Evolutionary conservation across 2,113 vertebrate genomes (phyloP).

Genomic region (Rhea pennata): DNA sequence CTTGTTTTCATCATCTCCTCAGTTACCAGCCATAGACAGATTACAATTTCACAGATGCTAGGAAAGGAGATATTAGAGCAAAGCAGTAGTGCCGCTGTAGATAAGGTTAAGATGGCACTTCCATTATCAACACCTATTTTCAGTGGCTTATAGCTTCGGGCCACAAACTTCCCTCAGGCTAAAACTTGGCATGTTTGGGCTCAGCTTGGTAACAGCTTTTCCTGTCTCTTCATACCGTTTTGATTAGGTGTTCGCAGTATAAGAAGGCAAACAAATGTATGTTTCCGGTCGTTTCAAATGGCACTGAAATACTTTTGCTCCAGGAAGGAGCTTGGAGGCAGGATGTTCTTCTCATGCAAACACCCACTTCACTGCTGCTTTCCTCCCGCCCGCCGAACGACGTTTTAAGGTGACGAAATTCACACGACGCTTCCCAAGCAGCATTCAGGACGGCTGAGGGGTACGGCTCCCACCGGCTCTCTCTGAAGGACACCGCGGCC

Average conservation of each 20-base stretch:
- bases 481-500: neutral
- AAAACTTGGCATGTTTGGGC: conserved; percentile 22
- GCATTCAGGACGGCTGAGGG: neutral
- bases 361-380: neutral
- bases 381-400: neutral
- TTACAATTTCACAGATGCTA: conserved; percentile 57
- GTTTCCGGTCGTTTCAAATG: neutral
- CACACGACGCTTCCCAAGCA: neutral
- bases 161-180: conserved; percentile 31
- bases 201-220: conserved; percentile 42
- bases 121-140: conserved; percentile 48
- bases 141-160: conserved; percentile 34
- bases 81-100: conserved; percentile 48
- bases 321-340: neutral
- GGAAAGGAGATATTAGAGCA: conserved; percentile 45
- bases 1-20: conserved; percentile 50
- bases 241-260: neutral
- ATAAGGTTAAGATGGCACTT: conserved; percentile 57
- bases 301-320: neutral
- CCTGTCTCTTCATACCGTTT: neutral
- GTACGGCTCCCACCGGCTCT: neutral
- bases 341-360: neutral
- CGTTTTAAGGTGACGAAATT: neutral
- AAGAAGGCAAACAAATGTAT: conserved; percentile 12
- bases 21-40: conserved; percentile 43